A percentile compares a stretch with the other conserved stretches of the same genome.
phyloP scores from a whole-genome alignment of 2,797 vertebrate genomes.

The Perodicticus potto region DNA sequence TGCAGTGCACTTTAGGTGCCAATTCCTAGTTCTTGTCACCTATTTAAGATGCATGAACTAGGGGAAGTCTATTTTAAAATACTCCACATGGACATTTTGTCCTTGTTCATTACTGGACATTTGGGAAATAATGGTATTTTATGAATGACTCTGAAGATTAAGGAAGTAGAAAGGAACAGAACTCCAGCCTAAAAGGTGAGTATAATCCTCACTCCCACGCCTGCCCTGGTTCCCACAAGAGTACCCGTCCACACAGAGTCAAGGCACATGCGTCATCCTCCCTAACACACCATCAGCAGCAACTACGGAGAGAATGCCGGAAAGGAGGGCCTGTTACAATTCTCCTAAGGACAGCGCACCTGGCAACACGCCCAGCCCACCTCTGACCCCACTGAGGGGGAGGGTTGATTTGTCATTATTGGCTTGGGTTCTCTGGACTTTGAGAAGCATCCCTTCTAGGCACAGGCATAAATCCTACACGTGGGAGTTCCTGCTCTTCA shows the following conservation, averaged over 20 bases:
- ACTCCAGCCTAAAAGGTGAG: too few relatives aligned
- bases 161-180: not conserved
- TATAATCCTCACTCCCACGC: not conserved
- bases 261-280: not conserved
- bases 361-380: not conserved
- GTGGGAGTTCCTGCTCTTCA: not conserved
- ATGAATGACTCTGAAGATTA: not conserved
- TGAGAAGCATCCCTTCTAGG: not conserved
- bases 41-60: not conserved
- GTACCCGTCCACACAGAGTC: too few relatives aligned
- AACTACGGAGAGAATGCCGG: not conserved
- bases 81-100: not conserved
- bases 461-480: accelerated
- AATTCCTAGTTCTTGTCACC: not conserved
- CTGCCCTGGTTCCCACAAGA: not conserved
- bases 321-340: not conserved
- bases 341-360: not conserved
- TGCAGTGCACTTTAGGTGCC: accelerated
- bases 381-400: not conserved
- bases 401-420: not conserved
- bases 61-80: not conserved
- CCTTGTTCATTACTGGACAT: not conserved
- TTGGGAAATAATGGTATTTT: not conserved
- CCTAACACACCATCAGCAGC: not conserved
- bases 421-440: not conserved